phyloP scores from a whole-genome alignment of 2,797 vertebrate species.

The Hirundo rustica region DNA sequence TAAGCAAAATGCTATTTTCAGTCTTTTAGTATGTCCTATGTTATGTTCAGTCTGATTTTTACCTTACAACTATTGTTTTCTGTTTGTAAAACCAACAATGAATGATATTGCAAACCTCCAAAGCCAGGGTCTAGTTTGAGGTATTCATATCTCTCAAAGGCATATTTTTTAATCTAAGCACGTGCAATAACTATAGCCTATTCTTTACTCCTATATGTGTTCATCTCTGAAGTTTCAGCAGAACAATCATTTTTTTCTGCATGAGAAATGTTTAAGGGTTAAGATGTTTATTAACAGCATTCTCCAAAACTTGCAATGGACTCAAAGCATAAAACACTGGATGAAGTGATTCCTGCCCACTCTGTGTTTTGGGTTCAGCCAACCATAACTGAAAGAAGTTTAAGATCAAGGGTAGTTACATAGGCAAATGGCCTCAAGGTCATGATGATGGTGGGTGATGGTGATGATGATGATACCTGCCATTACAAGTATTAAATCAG shows the following conservation, averaged over 20 bases:
- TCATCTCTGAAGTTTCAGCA: background rate
- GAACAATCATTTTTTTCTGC: background rate
- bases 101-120: background rate
- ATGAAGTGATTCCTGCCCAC: background rate
- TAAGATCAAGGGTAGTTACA: background rate
- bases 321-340: background rate
- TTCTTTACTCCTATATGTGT: background rate
- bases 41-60: slow-evolving; percentile 22
- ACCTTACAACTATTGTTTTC: background rate
- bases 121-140: background rate
- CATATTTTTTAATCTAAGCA: background rate
- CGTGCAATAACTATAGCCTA: background rate
- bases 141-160: background rate
- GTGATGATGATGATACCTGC: background rate
- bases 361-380: background rate
- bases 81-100: slow-evolving; percentile 15
- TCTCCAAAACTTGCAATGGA: background rate
- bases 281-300: background rate
- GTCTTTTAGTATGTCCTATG: slow-evolving; percentile 19
- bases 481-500: background rate
- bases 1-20: slow-evolving; percentile 47
- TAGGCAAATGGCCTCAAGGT: background rate
- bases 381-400: background rate
- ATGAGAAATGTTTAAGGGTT: background rate
- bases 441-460: too few relatives aligned